A percentile compares a stretch with the other conserved stretches of the same genome.
These are phyloP conservation scores for Pantherophis guttatus DNA, from an alignment of 2,113 vertebrate species.

Conservation along the genomic window DNA sequence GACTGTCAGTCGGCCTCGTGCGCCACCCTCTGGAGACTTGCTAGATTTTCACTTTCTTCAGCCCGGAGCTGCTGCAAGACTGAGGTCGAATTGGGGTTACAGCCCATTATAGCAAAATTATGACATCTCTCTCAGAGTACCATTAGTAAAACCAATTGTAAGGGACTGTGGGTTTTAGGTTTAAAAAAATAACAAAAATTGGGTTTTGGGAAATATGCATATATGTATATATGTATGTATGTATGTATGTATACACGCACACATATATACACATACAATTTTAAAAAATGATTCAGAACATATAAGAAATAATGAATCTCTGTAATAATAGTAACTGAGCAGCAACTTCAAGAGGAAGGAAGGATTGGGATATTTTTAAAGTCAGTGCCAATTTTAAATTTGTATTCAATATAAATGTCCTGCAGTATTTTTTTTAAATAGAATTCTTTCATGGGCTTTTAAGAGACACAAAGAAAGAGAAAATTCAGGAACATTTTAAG, in stretches of 20 bases:
- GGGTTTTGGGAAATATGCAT: conserved; percentile 10
- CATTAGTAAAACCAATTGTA: conserved; percentile 73
- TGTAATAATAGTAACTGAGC: conserved; percentile 34
- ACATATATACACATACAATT: background rate
- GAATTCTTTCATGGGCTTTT: background rate
- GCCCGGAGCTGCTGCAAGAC: conserved; percentile 68
- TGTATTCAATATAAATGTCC: conserved; percentile 60
- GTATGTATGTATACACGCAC: too few species aligned
- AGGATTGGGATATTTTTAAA: background rate
- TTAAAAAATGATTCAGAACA: background rate
- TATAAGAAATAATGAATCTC: background rate
- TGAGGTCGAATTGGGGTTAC: conserved; percentile 92
- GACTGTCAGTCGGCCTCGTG: conserved; percentile 78
- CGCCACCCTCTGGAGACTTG: conserved; percentile 86
- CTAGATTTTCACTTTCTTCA: conserved; percentile 63
- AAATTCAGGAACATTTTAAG: conserved; percentile 53
- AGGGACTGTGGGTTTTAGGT: conserved; percentile 63
- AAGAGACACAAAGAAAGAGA: conserved; percentile 11
- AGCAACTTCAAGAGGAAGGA: conserved; percentile 21
- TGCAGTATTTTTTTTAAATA: conserved; percentile 42
- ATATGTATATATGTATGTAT: too few species aligned
- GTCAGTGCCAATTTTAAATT: conserved; percentile 47
- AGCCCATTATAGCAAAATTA: conserved; percentile 85
- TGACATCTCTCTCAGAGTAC: conserved; percentile 77
- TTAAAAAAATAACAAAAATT: conserved; percentile 56